Percentiles rank a stretch among this genome's conserved stretches.
Evolutionary conservation across 2,888 invertebrate species (phyloP).

Genomic region (Agriotes lineatus): DNA sequence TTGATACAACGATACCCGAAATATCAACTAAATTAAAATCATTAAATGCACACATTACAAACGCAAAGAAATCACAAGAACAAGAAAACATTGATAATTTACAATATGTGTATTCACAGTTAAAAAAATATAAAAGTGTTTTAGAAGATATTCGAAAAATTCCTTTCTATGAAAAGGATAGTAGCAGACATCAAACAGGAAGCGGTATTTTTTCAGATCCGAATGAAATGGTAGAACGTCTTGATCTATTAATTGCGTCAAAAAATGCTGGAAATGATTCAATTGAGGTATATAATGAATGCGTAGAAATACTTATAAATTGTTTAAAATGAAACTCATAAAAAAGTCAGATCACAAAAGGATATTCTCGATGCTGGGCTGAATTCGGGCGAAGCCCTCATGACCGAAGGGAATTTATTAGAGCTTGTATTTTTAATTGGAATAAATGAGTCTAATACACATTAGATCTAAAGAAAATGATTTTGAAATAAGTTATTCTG

Average conservation of each 20-base stretch:
- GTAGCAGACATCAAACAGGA: constrained; percentile 31
- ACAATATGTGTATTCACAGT: constrained; percentile 22
- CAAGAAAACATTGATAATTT: constrained; percentile 32
- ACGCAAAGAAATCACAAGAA: constrained; percentile 37
- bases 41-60: constrained; percentile 36
- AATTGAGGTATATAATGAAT: constrained; percentile 38
- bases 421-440: too few relatives aligned
- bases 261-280: constrained; percentile 42
- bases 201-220: constrained; percentile 39
- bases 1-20: constrained; percentile 37
- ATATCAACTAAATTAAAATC: constrained; percentile 26
- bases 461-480: too few relatives aligned
- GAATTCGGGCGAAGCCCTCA: not conserved
- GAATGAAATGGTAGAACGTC: constrained; percentile 41
- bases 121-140: constrained; percentile 23
- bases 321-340: constrained; percentile 7
- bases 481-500: too few relatives aligned
- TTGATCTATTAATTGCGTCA: constrained; percentile 42
- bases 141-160: constrained; percentile 33
- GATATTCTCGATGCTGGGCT: not conserved
- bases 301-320: constrained; percentile 40
- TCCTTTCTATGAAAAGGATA: constrained; percentile 29
- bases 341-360: constrained; percentile 20
- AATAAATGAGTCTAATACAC: too few relatives aligned
- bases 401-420: not conserved